Conservation (phyloP, 2,888 invertebrate genomes). For the Drosophila paranaensis region DNA sequence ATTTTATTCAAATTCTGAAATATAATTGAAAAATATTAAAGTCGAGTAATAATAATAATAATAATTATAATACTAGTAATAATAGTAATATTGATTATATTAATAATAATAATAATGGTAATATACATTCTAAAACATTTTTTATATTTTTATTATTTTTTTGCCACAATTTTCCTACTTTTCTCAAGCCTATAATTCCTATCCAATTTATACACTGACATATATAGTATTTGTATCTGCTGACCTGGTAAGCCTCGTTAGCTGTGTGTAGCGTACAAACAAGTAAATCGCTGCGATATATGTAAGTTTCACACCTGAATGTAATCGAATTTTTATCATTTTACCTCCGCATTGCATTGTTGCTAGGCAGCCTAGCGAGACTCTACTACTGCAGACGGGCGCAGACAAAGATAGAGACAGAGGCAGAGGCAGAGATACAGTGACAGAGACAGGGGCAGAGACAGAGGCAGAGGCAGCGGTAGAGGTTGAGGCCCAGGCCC, state of each 20-base stretch:
- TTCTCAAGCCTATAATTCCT: not conserved
- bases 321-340: slow-evolving; percentile 82
- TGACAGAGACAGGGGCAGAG: slow-evolving; percentile 4
- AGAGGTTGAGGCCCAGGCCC: slow-evolving; percentile 18
- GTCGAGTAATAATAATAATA: not conserved
- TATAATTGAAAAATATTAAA: not conserved
- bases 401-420: slow-evolving; percentile 9
- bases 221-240: not conserved
- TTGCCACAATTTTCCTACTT: too few relatives aligned
- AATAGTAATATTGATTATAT: not conserved
- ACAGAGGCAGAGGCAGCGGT: slow-evolving; percentile 1
- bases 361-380: slow-evolving; percentile 66
- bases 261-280: slow-evolving; percentile 65
- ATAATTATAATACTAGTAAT: too few relatives aligned
- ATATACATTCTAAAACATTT: too few relatives aligned
- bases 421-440: not conserved
- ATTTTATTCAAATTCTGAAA: not conserved
- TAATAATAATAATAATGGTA: too few relatives aligned
- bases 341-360: slow-evolving; percentile 81
- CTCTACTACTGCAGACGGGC: slow-evolving; percentile 13
- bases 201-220: not conserved
- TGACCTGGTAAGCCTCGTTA: slow-evolving; percentile 41
- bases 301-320: slow-evolving; percentile 83
- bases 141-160: not conserved
- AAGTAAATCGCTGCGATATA: slow-evolving; percentile 73